Evolutionary conservation across 2,888 invertebrate species (phyloP).

Genomic region (Epinotia nisella): DNA sequence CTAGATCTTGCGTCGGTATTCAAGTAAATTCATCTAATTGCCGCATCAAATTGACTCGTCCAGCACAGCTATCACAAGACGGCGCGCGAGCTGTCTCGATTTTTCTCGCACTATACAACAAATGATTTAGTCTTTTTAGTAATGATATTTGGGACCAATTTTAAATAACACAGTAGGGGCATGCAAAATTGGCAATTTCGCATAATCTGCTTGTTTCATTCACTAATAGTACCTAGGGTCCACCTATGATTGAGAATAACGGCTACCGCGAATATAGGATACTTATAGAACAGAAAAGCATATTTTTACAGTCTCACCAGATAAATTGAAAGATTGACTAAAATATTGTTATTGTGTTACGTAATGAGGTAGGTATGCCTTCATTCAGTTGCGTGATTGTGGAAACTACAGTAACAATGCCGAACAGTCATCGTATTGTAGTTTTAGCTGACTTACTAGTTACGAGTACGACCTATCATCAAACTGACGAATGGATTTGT

Average conservation of each 20-base stretch:
- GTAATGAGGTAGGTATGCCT: constrained; percentile 33
- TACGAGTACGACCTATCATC: constrained; percentile 21
- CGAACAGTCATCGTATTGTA: constrained; percentile 41
- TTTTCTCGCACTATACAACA: too few relatives aligned
- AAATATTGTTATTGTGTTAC: constrained; percentile 30
- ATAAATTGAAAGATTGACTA: constrained; percentile 29
- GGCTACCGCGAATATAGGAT: constrained; percentile 19
- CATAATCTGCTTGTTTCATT: constrained; percentile 34
- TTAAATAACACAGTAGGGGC: constrained; percentile 3
- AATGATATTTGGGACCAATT: neutral
- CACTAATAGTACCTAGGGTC: constrained; percentile 27
- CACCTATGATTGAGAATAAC: constrained; percentile 40
- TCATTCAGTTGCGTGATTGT: constrained; percentile 40
- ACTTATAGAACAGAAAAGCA: constrained; percentile 7
- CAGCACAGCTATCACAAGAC: too few relatives aligned
- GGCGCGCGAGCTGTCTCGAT: too few relatives aligned
- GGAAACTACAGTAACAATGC: constrained; percentile 36
- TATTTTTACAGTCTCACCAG: constrained; percentile 5
- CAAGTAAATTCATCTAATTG: too few relatives aligned
- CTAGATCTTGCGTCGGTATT: neutral
- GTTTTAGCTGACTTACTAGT: constrained; percentile 17
- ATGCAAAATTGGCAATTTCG: constrained; percentile 31
- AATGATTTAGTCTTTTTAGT: too few relatives aligned
- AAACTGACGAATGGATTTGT: constrained; percentile 20
- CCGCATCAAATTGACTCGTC: too few relatives aligned